Conservation (phyloP, 1,140 invertebrate genomes). For the Drosophila azteca region DNA sequence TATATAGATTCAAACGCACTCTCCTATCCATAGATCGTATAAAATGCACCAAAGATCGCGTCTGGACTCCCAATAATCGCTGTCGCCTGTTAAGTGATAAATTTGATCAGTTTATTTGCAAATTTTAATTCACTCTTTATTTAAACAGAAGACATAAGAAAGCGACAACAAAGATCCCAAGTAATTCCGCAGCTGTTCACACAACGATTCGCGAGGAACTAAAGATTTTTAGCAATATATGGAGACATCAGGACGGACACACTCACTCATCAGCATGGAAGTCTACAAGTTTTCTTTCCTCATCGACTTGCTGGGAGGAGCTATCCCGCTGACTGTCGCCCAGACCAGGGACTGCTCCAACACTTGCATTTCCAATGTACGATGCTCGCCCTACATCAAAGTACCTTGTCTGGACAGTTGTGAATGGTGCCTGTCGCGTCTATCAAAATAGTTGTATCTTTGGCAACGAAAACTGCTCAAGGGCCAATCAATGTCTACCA, state of each 20-base stretch:
- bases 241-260: background rate
- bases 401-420: constrained; percentile 44
- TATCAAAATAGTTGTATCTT: constrained; percentile 59
- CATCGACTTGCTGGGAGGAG: constrained; percentile 2
- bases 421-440: constrained; percentile 35
- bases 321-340: constrained; percentile 12
- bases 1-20: background rate
- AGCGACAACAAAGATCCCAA: too few relatives aligned
- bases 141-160: constrained; percentile 5
- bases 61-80: background rate
- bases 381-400: constrained; percentile 44
- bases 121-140: constrained; percentile 3
- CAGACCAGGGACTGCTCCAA: constrained; percentile 31
- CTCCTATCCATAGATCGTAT: background rate
- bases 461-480: constrained; percentile 40
- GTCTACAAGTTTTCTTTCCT: constrained; percentile 21
- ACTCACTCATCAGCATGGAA: constrained; percentile 19
- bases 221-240: constrained; percentile 22
- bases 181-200: constrained; percentile 23
- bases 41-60: background rate
- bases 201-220: constrained; percentile 15
- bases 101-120: background rate
- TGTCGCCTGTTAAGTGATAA: constrained; percentile 22
- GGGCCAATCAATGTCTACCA: constrained; percentile 43
- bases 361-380: constrained; percentile 9